Conservation (phyloP, 1,140 invertebrate species). For the Neotoxoptera formosana region DNA sequence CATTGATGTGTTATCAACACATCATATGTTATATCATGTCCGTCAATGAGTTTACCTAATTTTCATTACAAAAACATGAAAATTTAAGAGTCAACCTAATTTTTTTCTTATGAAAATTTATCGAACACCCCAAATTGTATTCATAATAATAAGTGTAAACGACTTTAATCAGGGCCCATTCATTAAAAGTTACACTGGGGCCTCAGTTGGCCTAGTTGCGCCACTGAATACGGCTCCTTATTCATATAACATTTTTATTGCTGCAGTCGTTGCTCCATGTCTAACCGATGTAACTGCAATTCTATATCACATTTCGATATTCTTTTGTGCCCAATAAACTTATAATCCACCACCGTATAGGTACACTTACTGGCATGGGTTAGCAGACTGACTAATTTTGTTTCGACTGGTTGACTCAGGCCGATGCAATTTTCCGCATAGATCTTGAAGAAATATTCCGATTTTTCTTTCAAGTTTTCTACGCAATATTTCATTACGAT, state of each 20-base stretch:
- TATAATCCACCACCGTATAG: neutral
- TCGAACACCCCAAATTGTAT: too few species aligned
- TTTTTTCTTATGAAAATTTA: too few species aligned
- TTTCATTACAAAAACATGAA: too few species aligned
- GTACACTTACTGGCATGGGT: slow-evolving; percentile 90
- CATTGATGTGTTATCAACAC: too few species aligned
- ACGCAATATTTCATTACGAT: slow-evolving; percentile 79
- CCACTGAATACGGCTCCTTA: neutral
- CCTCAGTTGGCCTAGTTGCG: too few species aligned
- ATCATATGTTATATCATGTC: too few species aligned
- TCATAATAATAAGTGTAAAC: too few species aligned
- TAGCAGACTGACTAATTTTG: slow-evolving; percentile 83
- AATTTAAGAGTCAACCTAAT: too few species aligned
- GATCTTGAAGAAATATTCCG: slow-evolving; percentile 89
- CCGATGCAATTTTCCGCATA: slow-evolving; percentile 91
- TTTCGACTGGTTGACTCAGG: slow-evolving; percentile 78
- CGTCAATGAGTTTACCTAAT: too few species aligned
- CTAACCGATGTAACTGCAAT: neutral
- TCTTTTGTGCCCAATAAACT: neutral
- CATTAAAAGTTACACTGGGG: too few species aligned
- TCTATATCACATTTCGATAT: neutral
- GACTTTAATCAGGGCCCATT: too few species aligned
- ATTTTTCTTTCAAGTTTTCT: slow-evolving; percentile 87
- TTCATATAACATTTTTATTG: neutral
- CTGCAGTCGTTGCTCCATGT: neutral